phyloP scores from a whole-genome alignment of 1,140 invertebrate genomes.

The Apis dorsata region DNA sequence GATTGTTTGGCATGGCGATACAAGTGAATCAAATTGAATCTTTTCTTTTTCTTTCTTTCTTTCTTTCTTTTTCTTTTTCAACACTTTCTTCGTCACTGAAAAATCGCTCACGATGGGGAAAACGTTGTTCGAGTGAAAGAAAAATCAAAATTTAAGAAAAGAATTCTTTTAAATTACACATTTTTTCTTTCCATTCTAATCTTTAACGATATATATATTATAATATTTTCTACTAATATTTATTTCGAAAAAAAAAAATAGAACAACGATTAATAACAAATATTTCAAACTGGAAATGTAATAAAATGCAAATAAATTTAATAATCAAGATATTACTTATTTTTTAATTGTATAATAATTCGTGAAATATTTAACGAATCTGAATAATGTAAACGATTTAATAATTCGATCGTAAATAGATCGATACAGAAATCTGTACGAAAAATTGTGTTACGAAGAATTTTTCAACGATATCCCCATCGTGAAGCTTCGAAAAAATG shows the following conservation, averaged over 20 bases:
- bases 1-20: slow-evolving; percentile 47
- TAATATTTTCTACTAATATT: neutral
- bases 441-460: neutral
- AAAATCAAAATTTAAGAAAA: neutral
- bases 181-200: neutral
- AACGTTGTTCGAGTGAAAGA: slow-evolving; percentile 4
- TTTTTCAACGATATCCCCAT: slow-evolving; percentile 19
- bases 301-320: neutral
- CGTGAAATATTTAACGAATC: neutral
- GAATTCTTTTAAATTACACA: neutral
- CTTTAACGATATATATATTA: neutral
- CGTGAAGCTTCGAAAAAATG: slow-evolving; percentile 31
- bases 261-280: neutral
- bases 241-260: neutral
- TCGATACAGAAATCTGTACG: neutral
- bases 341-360: neutral
- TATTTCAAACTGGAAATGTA: neutral
- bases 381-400: neutral
- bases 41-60: slow-evolving; percentile 1
- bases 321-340: neutral
- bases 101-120: slow-evolving; percentile 58
- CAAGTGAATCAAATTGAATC: slow-evolving; percentile 56
- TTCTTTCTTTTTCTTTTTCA: neutral
- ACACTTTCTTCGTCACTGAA: slow-evolving; percentile 22
- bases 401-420: neutral